Evolutionary conservation across 1,140 invertebrate species (phyloP).

Genomic region (Hermatobates lingyangjiaoensis): DNA sequence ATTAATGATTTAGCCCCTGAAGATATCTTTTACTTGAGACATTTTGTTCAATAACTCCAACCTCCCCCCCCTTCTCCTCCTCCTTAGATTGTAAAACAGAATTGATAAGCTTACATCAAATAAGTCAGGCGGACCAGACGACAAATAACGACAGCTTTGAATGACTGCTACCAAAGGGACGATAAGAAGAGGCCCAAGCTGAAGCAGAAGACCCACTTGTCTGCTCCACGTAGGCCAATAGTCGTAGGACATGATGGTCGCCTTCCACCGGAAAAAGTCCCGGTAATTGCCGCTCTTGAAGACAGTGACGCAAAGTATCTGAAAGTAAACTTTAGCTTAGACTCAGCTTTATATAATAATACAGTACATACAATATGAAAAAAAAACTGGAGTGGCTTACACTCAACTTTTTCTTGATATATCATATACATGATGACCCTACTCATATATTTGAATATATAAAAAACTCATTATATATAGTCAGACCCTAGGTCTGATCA

Average conservation of each 20-base stretch:
- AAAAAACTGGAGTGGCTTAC: no score
- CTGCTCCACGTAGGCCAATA: constrained; percentile 59
- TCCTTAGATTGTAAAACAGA: neutral
- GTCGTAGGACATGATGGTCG: constrained; percentile 27
- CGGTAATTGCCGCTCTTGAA: constrained; percentile 54
- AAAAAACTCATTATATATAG: no score
- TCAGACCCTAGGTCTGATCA: no score
- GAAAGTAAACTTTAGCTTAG: constrained; percentile 16
- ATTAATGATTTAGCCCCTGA: no score
- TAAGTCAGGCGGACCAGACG: constrained; percentile 62
- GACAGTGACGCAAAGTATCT: constrained; percentile 55
- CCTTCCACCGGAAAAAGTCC: constrained; percentile 48
- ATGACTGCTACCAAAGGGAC: constrained; percentile 58
- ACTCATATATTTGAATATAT: no score
- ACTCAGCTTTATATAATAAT: constrained; percentile 1
- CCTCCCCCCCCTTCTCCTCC: neutral
- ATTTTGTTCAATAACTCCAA: no score
- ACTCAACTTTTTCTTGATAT: no score
- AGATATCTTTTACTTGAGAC: no score
- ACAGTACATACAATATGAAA: neutral
- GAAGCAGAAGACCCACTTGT: constrained; percentile 56
- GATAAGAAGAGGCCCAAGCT: constrained; percentile 52
- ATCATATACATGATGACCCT: no score
- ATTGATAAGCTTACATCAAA: constrained; percentile 44
- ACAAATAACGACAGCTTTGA: constrained; percentile 65